Conservation (phyloP, 2,113 vertebrate species). For the Lichenostomus cassidix region DNA sequence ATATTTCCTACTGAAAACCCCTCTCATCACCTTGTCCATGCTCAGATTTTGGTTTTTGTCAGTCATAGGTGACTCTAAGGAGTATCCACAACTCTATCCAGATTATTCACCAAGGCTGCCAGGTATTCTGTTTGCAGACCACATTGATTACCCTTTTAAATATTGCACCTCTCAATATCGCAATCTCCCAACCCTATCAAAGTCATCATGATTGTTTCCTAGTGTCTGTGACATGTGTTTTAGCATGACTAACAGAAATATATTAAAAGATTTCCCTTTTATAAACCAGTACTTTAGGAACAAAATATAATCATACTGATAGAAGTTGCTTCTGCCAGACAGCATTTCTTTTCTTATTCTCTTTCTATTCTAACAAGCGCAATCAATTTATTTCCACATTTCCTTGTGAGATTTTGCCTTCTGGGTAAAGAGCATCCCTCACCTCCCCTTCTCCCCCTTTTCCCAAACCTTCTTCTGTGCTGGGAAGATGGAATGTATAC, state of each 20-base stretch:
- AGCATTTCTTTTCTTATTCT: neutral
- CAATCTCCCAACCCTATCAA: neutral
- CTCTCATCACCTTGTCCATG: neutral
- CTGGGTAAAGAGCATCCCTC: neutral
- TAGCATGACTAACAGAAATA: neutral
- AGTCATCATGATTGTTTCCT: neutral
- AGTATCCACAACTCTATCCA: neutral
- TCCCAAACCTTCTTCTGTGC: slow-evolving; percentile 23
- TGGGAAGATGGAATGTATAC: slow-evolving; percentile 61
- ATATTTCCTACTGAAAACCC: neutral
- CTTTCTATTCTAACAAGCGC: slow-evolving; percentile 19
- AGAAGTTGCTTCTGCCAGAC: neutral
- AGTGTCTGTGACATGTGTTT: neutral
- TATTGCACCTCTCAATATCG: neutral
- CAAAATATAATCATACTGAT: neutral
- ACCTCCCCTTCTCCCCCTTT: neutral
- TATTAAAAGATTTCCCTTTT: neutral
- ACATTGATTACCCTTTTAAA: neutral
- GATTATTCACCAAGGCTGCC: neutral
- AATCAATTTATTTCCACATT: slow-evolving; percentile 5
- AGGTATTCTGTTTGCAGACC: neutral
- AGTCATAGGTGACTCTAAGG: neutral
- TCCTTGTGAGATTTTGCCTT: slow-evolving; percentile 3
- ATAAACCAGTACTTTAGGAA: neutral
- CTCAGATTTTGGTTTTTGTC: neutral